phyloP scores from a whole-genome alignment of 35 echinoderm and acorn worm species.

The Nesometra sesokonis region DNA sequence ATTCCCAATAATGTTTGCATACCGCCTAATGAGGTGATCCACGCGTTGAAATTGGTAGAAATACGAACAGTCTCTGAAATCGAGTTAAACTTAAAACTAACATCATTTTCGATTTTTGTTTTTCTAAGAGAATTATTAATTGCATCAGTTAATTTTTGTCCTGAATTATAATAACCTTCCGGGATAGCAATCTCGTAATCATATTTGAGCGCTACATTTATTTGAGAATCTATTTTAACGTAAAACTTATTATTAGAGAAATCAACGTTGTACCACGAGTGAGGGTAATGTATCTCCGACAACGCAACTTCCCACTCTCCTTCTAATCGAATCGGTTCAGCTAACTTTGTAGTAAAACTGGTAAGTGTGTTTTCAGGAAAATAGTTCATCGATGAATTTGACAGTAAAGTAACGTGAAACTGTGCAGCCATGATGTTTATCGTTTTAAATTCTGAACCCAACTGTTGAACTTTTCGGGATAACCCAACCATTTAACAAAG shows the following conservation, averaged over 20 bases:
- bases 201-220: too few species aligned
- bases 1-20: conserved; percentile 9
- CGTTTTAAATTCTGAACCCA: conserved; percentile 22
- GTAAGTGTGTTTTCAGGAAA: conserved; percentile 23
- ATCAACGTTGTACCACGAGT: conserved; percentile 21
- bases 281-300: conserved; percentile 23
- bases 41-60: background rate
- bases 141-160: background rate
- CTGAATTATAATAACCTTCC: too few species aligned
- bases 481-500: conserved; percentile 24
- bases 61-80: background rate
- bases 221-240: background rate
- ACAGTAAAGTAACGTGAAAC: conserved; percentile 20
- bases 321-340: background rate
- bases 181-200: too few species aligned
- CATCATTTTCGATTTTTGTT: background rate
- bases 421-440: background rate
- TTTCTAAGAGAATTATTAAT: background rate
- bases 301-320: conserved; percentile 20
- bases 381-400: background rate
- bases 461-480: background rate
- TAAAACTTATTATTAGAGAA: conserved; percentile 9
- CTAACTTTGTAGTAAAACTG: conserved; percentile 12
- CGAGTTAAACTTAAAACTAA: background rate
- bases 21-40: background rate